A percentile compares a stretch with the other conserved stretches of the same genome.
These are phyloP conservation scores for Melieria omissa DNA, from an alignment of 2,888 invertebrate genomes.

Conservation along the genomic window DNA sequence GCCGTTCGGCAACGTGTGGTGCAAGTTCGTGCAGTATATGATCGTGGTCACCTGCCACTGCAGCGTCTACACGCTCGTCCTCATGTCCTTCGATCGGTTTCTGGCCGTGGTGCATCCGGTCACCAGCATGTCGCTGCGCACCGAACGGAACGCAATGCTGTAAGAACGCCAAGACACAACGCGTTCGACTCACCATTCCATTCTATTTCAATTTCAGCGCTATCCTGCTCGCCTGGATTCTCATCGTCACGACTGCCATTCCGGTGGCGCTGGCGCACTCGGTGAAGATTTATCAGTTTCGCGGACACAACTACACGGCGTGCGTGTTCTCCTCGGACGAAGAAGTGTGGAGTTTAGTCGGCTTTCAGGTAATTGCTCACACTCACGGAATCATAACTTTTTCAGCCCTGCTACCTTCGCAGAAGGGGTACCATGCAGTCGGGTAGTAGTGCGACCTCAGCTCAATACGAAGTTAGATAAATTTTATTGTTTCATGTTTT, in stretches of 20 bases:
- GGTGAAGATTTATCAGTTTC: slow-evolving; percentile 75
- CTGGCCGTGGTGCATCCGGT: slow-evolving; percentile 95
- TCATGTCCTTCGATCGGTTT: slow-evolving; percentile 93
- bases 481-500: no score
- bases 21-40: slow-evolving; percentile 86
- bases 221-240: slow-evolving; percentile 82
- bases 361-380: slow-evolving; percentile 62
- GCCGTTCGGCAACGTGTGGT: slow-evolving; percentile 92
- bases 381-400: neutral
- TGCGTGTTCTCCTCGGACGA: slow-evolving; percentile 76
- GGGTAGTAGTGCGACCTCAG: no score
- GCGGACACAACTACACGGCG: slow-evolving; percentile 74
- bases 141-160: slow-evolving; percentile 81
- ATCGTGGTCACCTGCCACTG: slow-evolving; percentile 93
- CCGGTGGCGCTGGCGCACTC: slow-evolving; percentile 84
- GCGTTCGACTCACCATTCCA: slow-evolving; percentile 8
- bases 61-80: slow-evolving; percentile 91
- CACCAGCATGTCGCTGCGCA: slow-evolving; percentile 85
- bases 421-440: no score
- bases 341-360: slow-evolving; percentile 69
- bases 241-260: slow-evolving; percentile 81
- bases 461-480: no score
- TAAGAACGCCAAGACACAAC: slow-evolving; percentile 52
- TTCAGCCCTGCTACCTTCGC: no score
- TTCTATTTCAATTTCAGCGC: slow-evolving; percentile 68